Conservation (phyloP, 2,113 vertebrate genomes). For the Dromaius novaehollandiae region DNA sequence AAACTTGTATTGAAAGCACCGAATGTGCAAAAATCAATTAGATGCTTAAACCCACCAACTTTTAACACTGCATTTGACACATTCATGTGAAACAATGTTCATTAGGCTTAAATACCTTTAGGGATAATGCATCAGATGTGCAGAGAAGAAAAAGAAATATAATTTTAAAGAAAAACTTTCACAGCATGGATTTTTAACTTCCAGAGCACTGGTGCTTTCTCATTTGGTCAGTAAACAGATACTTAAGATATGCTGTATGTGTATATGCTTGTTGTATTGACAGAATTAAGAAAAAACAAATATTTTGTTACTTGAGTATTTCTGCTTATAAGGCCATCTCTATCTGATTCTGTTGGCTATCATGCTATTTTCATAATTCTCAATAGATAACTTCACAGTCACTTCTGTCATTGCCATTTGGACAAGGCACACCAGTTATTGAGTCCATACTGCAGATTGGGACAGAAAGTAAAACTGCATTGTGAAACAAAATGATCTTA, state of each 20-base stretch:
- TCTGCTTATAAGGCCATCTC: neutral
- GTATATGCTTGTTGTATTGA: neutral
- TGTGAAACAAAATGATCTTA: neutral
- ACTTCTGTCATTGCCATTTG: neutral
- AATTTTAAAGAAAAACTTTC: neutral
- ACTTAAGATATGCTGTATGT: neutral
- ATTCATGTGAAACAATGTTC: neutral
- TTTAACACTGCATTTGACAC: neutral
- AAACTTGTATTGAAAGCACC: neutral
- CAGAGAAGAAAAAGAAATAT: neutral
- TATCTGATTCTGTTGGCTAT: neutral
- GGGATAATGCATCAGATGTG: neutral
- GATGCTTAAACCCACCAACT: neutral
- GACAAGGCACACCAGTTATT: accelerated
- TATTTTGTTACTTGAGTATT: neutral
- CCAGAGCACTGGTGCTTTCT: neutral
- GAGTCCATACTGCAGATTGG: neutral
- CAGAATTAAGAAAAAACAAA: neutral
- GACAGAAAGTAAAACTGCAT: neutral
- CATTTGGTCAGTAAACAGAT: neutral
- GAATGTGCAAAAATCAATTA: neutral
- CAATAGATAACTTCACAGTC: neutral
- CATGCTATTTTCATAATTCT: neutral
- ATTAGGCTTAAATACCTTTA: neutral
- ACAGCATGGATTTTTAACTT: neutral